These are phyloP conservation scores for Lithodes maja DNA, from an alignment of 2,888 invertebrate species.

Conservation along the genomic window DNA sequence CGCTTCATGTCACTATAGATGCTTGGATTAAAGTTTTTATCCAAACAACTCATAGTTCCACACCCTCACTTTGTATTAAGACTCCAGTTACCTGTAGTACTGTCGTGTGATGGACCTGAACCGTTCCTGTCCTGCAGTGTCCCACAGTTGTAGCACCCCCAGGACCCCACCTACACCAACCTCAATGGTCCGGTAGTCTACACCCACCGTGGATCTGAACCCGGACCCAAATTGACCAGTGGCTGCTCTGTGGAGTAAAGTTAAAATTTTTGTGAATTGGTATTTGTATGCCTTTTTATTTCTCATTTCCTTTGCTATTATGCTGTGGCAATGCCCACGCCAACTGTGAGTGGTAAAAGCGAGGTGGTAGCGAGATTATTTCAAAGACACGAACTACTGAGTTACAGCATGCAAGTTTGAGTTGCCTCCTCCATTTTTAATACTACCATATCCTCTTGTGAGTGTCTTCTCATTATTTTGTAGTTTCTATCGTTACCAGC, in stretches of 20 bases:
- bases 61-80: too few relatives aligned
- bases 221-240: constrained; percentile 76
- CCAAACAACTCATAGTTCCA: too few relatives aligned
- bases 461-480: too few relatives aligned
- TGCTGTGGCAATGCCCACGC: neutral
- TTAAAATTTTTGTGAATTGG: neutral
- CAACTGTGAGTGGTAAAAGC: neutral
- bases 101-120: constrained; percentile 78
- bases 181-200: constrained; percentile 78
- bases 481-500: too few relatives aligned
- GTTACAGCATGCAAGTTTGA: too few relatives aligned
- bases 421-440: too few relatives aligned
- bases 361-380: too few relatives aligned
- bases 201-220: constrained; percentile 78
- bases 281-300: neutral
- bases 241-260: constrained; percentile 74
- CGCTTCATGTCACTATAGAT: too few relatives aligned
- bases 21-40: too few relatives aligned
- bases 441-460: too few relatives aligned
- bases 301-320: too few relatives aligned
- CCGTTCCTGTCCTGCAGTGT: constrained; percentile 76
- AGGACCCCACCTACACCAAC: constrained; percentile 74
- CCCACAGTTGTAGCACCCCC: constrained; percentile 77
- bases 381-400: too few relatives aligned
- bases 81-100: constrained; percentile 74